Conservation (phyloP, 2,113 vertebrate species). For the Cyprinus carpio region DNA sequence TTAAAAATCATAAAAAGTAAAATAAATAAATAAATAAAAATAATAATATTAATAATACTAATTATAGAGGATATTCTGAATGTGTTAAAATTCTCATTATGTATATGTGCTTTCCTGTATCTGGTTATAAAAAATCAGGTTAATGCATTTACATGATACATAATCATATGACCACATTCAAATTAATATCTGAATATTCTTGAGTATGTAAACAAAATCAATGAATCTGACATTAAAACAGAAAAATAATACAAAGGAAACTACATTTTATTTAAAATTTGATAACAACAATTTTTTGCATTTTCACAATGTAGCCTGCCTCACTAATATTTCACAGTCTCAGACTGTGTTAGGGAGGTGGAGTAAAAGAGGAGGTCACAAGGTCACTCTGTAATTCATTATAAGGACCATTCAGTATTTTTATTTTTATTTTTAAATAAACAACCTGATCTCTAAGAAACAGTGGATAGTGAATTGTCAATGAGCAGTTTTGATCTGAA, state of each 20-base stretch:
- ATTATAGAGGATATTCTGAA: background rate
- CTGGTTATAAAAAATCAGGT: background rate
- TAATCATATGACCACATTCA: background rate
- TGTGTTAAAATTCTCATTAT: background rate
- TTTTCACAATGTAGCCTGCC: background rate
- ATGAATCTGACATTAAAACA: background rate
- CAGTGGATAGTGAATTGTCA: background rate
- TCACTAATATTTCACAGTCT: slow-evolving; percentile 12
- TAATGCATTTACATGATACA: background rate
- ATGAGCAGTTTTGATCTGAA: slow-evolving; percentile 32
- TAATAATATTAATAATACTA: no score
- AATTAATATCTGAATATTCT: background rate
- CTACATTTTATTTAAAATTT: background rate
- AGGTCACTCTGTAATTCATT: background rate
- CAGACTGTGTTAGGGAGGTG: slow-evolving; percentile 22
- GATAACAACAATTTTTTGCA: background rate
- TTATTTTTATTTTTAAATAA: background rate
- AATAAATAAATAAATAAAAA: no score
- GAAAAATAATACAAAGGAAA: background rate
- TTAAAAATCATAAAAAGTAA: no score
- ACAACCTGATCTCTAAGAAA: background rate
- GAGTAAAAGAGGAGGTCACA: slow-evolving; percentile 25
- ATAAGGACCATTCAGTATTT: background rate
- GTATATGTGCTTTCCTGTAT: background rate
- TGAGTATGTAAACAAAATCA: background rate